Evolutionary conservation across 2,113 vertebrate species (phyloP).

Genomic region (Etheostoma cragini): DNA sequence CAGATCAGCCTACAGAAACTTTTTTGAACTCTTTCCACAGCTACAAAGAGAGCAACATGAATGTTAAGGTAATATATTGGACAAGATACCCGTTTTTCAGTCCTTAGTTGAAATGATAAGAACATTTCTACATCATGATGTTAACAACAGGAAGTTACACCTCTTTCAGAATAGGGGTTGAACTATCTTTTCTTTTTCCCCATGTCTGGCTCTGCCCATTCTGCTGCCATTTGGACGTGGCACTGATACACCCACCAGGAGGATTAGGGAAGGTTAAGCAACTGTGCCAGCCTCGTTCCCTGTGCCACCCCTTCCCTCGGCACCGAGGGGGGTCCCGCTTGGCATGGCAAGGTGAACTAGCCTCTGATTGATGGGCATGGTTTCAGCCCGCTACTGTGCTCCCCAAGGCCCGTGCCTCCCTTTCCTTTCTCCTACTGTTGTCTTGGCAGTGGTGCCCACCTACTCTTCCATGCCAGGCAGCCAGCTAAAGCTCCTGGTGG

Average conservation of each 20-base stretch:
- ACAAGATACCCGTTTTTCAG: not conserved
- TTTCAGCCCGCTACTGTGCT: constrained; percentile 80
- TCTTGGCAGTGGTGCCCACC: constrained; percentile 80
- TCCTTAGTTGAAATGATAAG: constrained; percentile 5
- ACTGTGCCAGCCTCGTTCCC: constrained; percentile 72
- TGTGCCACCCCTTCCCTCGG: constrained; percentile 72
- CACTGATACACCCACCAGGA: constrained; percentile 74
- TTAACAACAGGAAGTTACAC: constrained; percentile 50
- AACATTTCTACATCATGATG: constrained; percentile 40
- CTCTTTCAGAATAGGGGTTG: constrained; percentile 50
- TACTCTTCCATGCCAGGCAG: constrained; percentile 77
- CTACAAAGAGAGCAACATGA: not conserved
- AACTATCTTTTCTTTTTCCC: constrained; percentile 57
- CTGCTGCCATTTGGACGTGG: constrained; percentile 63
- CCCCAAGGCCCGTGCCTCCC: constrained; percentile 75
- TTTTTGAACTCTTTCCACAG: constrained; percentile 1
- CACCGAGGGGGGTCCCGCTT: constrained; percentile 79
- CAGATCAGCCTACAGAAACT: not conserved
- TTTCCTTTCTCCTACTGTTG: constrained; percentile 78
- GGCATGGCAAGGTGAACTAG: constrained; percentile 84
- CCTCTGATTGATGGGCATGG: constrained; percentile 86
- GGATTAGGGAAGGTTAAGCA: constrained; percentile 78
- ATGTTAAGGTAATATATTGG: not conserved
- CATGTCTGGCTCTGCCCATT: constrained; percentile 55
- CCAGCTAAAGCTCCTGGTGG: constrained; percentile 83